phyloP scores from a whole-genome alignment of 2,888 invertebrate species.

The Habrosyne pyritoides region DNA sequence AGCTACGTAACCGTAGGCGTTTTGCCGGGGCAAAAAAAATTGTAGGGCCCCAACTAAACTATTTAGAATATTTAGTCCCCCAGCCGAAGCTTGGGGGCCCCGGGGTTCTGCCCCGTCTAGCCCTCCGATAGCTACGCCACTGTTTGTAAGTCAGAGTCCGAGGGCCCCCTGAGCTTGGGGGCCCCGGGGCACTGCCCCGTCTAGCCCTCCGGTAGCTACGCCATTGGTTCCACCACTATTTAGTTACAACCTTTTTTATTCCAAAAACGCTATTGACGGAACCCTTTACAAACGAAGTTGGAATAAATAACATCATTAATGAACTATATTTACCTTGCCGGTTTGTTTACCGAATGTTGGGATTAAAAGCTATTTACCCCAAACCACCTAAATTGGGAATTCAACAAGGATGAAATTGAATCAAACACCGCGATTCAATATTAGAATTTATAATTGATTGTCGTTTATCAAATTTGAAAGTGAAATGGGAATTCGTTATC shows the following conservation, averaged over 20 bases:
- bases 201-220: too few species aligned
- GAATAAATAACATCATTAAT: neutral
- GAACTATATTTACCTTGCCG: neutral
- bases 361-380: slow-evolving; percentile 17
- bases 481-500: slow-evolving; percentile 11
- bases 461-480: slow-evolving; percentile 18
- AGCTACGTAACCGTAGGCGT: too few species aligned
- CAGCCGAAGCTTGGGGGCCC: too few species aligned
- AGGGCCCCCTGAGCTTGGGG: too few species aligned
- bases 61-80: too few species aligned
- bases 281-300: neutral
- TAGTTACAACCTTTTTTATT: neutral
- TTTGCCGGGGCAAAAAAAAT: too few species aligned
- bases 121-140: too few species aligned
- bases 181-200: too few species aligned
- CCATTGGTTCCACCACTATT: neutral
- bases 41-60: too few species aligned
- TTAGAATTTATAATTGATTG: slow-evolving; percentile 31
- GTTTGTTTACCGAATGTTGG: neutral
- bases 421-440: slow-evolving; percentile 24
- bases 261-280: neutral
- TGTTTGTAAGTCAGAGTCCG: too few species aligned
- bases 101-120: too few species aligned
- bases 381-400: slow-evolving; percentile 17
- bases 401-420: slow-evolving; percentile 24